Evolutionary conservation across 2,888 invertebrate species (phyloP), one percentile per base, ranked within the genome.

Genomic region (Chromoteleia sp.): DNA sequence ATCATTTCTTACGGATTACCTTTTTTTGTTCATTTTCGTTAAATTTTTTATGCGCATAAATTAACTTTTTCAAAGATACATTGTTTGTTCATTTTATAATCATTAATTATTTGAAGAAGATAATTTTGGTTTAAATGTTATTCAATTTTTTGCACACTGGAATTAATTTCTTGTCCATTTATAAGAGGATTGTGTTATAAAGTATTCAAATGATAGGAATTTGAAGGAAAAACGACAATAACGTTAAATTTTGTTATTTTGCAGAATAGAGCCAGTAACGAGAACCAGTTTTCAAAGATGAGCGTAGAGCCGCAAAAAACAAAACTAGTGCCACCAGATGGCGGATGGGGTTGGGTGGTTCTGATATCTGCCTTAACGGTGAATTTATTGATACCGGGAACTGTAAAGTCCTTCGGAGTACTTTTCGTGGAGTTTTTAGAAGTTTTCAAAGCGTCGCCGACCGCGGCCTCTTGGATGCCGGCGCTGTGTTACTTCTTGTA

Each of bases 341-440:
- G 92, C 68, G 92, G 92, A 45, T 92, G 92, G 92, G 92, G 92
- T 14, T 92, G 92, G 92, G 87, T 92, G 74, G 91, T 92, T 10
- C 88, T 92, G 19, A 81, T 88, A 5, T 92, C 86, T 58, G 95
- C 97, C 2, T 95, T 97, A 78, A 88, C 96, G 82, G 96, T 97
- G 78, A 97, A 97, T 90, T 95, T 97, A 84, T 93, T 97, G 21
- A 96, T 97, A 52, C 97, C 97, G 0, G 97, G 97, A 25, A 97
- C 96, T 1, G 95, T 97, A 54, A 97, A 97, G 90, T 97, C 97
- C 19, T 97, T 97, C 87, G 97, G 97, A 7, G 97, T 97, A 0
- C 93, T 97, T 0, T 95, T 97, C 88, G 95, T 97, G 54, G 97
- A 97, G 89, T 96, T 97, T 92, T 93, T 96, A 78, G 96, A 96